Conservation (phyloP, 2,888 invertebrate genomes). For the Drosophila putrida region DNA sequence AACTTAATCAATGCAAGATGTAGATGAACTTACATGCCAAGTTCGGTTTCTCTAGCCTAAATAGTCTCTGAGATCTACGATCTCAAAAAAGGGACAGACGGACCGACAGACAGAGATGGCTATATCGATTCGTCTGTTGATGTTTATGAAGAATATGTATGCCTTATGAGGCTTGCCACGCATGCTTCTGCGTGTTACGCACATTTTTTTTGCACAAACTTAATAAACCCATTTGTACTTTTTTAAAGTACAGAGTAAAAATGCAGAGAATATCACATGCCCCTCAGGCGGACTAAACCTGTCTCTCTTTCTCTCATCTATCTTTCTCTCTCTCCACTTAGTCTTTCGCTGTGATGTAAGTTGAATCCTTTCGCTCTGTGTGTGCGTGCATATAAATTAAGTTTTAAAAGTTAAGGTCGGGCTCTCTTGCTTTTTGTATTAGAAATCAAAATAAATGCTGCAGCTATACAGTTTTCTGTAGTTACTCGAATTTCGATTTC, state of each 20-base stretch:
- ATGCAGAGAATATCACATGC: constrained; percentile 63
- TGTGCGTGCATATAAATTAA: constrained; percentile 79
- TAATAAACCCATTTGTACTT: too few species aligned
- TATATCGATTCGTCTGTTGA: too few species aligned
- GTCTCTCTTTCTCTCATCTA: constrained; percentile 14
- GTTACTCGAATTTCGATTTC: constrained; percentile 27
- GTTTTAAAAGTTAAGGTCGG: constrained; percentile 73
- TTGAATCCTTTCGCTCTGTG: constrained; percentile 52
- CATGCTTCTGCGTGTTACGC: too few species aligned
- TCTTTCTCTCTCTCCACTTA: not conserved
- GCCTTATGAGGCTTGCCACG: too few species aligned
- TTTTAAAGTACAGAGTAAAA: constrained; percentile 16
- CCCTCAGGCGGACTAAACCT: constrained; percentile 36
- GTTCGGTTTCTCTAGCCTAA: too few species aligned
- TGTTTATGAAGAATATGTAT: too few species aligned
- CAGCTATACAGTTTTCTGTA: constrained; percentile 50
- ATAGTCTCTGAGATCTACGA: too few species aligned
- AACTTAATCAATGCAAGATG: constrained; percentile 5
- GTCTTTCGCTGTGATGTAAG: constrained; percentile 45
- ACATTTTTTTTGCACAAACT: too few species aligned
- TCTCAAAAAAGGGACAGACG: too few species aligned
- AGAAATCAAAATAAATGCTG: constrained; percentile 74
- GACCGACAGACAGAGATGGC: too few species aligned
- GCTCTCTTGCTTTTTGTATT: constrained; percentile 50
- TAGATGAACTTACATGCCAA: not conserved